These are phyloP conservation scores for Champsocephalus gunnari DNA, from an alignment of 2,797 vertebrate species.

Conservation along the genomic window DNA sequence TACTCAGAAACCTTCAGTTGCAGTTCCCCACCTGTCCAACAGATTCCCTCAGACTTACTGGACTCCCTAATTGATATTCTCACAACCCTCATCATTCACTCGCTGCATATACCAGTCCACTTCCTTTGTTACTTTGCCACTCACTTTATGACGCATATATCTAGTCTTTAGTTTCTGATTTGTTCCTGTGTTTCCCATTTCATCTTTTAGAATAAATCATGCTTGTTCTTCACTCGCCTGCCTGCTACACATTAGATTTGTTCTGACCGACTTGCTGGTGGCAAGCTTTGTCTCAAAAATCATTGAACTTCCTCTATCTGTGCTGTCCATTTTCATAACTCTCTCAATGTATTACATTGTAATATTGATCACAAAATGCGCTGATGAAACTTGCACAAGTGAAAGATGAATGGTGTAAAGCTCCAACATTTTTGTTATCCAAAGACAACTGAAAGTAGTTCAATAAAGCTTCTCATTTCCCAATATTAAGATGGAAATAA, in stretches of 20 bases:
- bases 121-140: neutral
- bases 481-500: constrained; percentile 8
- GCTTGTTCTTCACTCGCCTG: neutral
- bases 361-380: neutral
- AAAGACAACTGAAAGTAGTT: neutral
- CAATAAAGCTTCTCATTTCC: neutral
- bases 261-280: neutral
- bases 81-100: neutral
- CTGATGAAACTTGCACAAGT: neutral
- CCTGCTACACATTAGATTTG: neutral
- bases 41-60: neutral
- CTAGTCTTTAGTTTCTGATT: neutral
- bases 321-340: neutral
- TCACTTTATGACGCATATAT: neutral
- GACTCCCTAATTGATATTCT: neutral
- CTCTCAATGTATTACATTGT: neutral
- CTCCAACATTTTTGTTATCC: neutral
- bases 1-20: neutral
- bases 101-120: neutral
- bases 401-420: neutral
- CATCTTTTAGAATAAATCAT: neutral
- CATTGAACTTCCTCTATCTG: neutral
- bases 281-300: neutral
- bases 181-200: neutral
- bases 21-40: constrained; percentile 7